Evolutionary conservation across 2,113 vertebrate species (phyloP).

Genomic region (Ornithorhynchus anatinus): DNA sequence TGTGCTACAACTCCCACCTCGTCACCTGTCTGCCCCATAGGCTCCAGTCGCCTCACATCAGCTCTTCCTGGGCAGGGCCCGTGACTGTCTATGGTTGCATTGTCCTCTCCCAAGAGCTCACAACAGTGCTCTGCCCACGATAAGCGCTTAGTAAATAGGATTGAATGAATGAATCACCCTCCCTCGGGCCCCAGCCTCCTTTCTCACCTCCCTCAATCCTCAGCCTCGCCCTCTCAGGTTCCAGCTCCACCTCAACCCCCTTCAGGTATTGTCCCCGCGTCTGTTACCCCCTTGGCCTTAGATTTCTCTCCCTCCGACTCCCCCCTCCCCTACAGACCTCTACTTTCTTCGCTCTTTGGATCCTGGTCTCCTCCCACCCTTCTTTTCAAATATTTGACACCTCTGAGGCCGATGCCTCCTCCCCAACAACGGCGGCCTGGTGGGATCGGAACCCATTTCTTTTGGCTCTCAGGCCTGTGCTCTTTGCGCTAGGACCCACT

Average conservation of each 20-base stretch:
- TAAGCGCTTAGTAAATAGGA: too few relatives aligned
- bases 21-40: background rate
- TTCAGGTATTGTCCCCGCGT: background rate
- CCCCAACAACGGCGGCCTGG: too few relatives aligned
- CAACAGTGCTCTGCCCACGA: too few relatives aligned
- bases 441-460: too few relatives aligned
- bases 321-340: too few relatives aligned
- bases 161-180: background rate
- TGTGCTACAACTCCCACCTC: background rate
- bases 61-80: background rate
- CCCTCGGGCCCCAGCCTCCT: background rate
- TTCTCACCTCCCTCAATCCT: background rate
- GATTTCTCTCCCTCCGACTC: background rate
- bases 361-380: background rate
- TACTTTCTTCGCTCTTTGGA: background rate
- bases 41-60: background rate
- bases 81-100: rapidly evolving
- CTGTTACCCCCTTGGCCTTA: background rate
- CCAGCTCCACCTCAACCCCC: background rate
- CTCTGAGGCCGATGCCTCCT: too few relatives aligned
- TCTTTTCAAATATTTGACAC: too few relatives aligned
- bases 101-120: too few relatives aligned
- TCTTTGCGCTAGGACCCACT: too few relatives aligned
- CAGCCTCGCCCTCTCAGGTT: background rate
- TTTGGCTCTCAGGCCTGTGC: too few relatives aligned